Percentiles rank a stretch among this genome's conserved stretches.
Conservation (phyloP, 2,888 invertebrate genomes). For the Phasia obesa region DNA sequence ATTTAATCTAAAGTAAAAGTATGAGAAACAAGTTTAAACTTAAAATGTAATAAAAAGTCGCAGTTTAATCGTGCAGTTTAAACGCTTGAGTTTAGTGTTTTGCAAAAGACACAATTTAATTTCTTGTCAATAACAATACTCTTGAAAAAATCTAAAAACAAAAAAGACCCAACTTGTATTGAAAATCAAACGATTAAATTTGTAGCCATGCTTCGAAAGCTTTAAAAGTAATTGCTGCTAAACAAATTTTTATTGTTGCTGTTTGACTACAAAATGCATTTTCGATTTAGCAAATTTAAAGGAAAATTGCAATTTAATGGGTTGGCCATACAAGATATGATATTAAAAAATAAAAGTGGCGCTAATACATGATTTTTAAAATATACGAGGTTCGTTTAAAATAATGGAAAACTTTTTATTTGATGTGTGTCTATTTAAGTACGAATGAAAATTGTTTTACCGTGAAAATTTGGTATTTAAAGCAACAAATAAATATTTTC, state of each 20-base stretch:
- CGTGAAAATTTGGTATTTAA: too few species aligned
- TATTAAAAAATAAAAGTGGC: not conserved
- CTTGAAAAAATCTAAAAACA: constrained; percentile 11
- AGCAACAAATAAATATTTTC: too few species aligned
- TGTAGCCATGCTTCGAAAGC: constrained; percentile 34
- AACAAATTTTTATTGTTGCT: not conserved
- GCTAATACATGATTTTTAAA: not conserved
- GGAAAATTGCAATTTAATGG: constrained; percentile 38
- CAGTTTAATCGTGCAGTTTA: constrained; percentile 1
- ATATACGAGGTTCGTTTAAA: too few species aligned
- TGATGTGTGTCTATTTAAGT: too few species aligned
- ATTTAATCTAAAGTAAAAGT: constrained; percentile 63
- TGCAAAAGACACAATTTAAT: constrained; percentile 36
- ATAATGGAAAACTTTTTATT: too few species aligned
- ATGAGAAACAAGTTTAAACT: constrained; percentile 59
- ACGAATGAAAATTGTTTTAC: too few species aligned
- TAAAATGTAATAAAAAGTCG: not conserved
- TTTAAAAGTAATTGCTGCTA: constrained; percentile 11
- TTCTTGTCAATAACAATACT: constrained; percentile 32
- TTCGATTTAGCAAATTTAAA: constrained; percentile 28
- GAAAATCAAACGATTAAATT: constrained; percentile 39
- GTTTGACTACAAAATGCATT: not conserved
- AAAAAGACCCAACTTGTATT: constrained; percentile 6
- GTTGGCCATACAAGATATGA: not conserved
- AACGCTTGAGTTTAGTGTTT: constrained; percentile 26